Evolutionary conservation across 2,797 vertebrate genomes (phyloP).

Genomic region (Labroides dimidiatus): DNA sequence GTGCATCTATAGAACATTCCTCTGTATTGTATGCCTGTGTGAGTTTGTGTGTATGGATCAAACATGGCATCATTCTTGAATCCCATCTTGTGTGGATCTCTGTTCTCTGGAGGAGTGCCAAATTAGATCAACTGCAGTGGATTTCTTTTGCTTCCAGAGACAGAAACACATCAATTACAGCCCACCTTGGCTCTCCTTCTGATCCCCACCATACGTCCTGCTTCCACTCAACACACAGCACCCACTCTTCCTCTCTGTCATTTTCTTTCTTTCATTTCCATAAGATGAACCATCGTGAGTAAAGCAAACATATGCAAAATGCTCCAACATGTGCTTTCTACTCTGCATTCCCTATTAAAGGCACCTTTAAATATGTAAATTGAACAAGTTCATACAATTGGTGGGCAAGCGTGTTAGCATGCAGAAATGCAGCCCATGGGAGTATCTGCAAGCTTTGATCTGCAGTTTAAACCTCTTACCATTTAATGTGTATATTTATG

Average conservation of each 20-base stretch:
- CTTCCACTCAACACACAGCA: constrained; percentile 5
- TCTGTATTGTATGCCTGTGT: not conserved
- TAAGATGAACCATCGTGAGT: constrained; percentile 46
- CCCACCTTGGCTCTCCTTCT: constrained; percentile 36
- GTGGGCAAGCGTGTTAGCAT: constrained; percentile 18
- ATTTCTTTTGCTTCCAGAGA: constrained; percentile 45
- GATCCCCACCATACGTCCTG: constrained; percentile 23
- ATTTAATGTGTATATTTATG: not conserved
- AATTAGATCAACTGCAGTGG: constrained; percentile 59
- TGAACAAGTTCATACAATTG: constrained; percentile 44
- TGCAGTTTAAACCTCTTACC: constrained; percentile 27
- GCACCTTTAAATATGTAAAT: constrained; percentile 63
- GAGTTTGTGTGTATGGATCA: constrained; percentile 22
- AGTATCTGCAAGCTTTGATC: constrained; percentile 29
- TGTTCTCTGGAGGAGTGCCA: constrained; percentile 49
- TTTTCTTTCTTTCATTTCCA: constrained; percentile 8
- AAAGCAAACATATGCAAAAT: constrained; percentile 50
- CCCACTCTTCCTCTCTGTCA: constrained; percentile 15
- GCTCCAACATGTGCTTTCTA: constrained; percentile 12
- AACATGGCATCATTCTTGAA: constrained; percentile 35
- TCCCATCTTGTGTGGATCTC: constrained; percentile 26
- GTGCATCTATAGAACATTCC: too few relatives aligned
- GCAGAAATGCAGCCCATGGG: constrained; percentile 30
- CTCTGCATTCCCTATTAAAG: constrained; percentile 26
- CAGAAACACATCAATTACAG: constrained; percentile 61